Conservation (phyloP, 1,140 invertebrate genomes). For the Zelostemma sp. region DNA sequence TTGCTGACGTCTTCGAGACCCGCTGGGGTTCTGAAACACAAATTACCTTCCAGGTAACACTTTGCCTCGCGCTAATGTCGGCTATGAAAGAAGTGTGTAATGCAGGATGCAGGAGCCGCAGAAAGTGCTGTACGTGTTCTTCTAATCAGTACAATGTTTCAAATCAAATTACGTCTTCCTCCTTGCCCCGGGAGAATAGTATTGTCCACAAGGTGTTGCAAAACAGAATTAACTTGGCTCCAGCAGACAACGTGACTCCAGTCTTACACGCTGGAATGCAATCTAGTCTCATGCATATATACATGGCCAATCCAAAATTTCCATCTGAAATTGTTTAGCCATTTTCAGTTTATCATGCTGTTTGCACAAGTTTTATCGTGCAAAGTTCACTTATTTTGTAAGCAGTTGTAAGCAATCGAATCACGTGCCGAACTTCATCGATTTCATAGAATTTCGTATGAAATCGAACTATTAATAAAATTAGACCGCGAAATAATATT, state of each 20-base stretch:
- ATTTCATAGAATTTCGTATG: too few species aligned
- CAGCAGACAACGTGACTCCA: constrained; percentile 7
- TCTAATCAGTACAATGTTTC: constrained; percentile 31
- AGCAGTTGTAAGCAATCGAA: too few species aligned
- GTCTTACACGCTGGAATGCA: constrained; percentile 17
- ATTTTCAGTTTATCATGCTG: not conserved
- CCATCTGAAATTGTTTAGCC: constrained; percentile 13
- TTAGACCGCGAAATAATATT: too few species aligned
- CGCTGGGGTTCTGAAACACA: constrained; percentile 69
- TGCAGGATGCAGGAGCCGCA: not conserved
- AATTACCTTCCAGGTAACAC: not conserved
- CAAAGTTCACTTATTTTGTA: not conserved
- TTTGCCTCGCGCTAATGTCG: not conserved
- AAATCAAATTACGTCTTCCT: constrained; percentile 13
- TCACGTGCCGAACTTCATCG: too few species aligned
- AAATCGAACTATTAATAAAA: too few species aligned
- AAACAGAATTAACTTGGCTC: constrained; percentile 33
- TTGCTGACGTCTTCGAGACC: constrained; percentile 80
- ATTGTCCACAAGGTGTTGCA: constrained; percentile 22
- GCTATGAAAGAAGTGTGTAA: constrained; percentile 11
- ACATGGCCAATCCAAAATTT: constrained; percentile 11
- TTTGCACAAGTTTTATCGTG: not conserved
- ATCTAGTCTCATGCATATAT: constrained; percentile 36
- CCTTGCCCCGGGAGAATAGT: constrained; percentile 1
- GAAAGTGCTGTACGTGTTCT: constrained; percentile 19